These are phyloP conservation scores for Sebastes jordani DNA, from an alignment of 2,797 vertebrate species.

Conservation along the genomic window DNA sequence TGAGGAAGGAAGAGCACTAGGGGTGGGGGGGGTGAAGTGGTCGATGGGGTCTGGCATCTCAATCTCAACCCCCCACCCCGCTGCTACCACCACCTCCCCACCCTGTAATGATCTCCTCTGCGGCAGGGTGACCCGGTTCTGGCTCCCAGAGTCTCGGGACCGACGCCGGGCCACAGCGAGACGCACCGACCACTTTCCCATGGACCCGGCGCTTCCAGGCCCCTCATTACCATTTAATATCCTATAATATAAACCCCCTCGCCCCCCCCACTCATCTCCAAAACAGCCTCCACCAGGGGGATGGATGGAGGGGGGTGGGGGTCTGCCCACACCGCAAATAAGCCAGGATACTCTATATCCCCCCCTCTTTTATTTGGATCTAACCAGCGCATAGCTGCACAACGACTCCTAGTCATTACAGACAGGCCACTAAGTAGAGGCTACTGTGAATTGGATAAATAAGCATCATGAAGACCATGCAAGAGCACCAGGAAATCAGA, in stretches of 20 bases:
- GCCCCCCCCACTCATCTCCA: conserved; percentile 56
- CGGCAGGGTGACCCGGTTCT: conserved; percentile 79
- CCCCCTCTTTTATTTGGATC: conserved; percentile 70
- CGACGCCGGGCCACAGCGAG: conserved; percentile 72
- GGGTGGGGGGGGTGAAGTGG: conserved; percentile 53
- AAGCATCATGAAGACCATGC: conserved; percentile 55
- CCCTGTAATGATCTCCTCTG: conserved; percentile 79
- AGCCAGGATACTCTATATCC: conserved; percentile 81
- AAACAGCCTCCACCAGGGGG: conserved; percentile 71
- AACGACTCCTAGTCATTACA: conserved; percentile 77
- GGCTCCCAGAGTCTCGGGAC: conserved; percentile 65
- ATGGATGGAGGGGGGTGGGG: conserved; percentile 29
- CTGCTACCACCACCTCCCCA: conserved; percentile 41
- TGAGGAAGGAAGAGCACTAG: conserved; percentile 38
- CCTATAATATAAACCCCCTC: conserved; percentile 80
- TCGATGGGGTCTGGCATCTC: conserved; percentile 66
- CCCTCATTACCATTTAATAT: conserved; percentile 87
- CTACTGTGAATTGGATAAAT: conserved; percentile 75
- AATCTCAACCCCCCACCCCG: conserved; percentile 34
- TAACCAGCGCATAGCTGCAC: conserved; percentile 77
- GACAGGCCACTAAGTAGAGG: conserved; percentile 78
- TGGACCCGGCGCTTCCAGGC: conserved; percentile 72
- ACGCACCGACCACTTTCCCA: conserved; percentile 82
- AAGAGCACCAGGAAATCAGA: conserved; percentile 59
- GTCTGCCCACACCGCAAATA: conserved; percentile 80